Evolutionary conservation across 2,113 vertebrate genomes (phyloP), one percentile per base, ranked within the genome.

Genomic region (Nycticorax nycticorax): DNA sequence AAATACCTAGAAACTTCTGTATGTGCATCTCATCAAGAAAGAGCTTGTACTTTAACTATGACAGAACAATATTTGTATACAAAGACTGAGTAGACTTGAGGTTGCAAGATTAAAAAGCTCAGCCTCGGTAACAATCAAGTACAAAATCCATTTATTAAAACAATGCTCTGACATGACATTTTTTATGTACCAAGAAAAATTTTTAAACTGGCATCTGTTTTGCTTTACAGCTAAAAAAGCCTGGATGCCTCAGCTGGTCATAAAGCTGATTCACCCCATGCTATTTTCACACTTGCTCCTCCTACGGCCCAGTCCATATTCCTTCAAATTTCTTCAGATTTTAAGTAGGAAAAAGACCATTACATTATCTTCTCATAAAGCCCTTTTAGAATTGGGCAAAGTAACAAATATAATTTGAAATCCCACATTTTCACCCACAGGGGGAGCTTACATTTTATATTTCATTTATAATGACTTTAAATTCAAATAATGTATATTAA

Each of bases 391-490:
- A 69, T 2, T 66, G 17, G n/a, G n/a, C 0, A 1, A 76, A 85
- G 21, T 26, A 88, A 41, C 17, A 84, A 74, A 9, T 11, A 50
- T 3, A 0, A 74, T 71, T 67, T 93, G 63, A 91, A 92, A 89
- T 81, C 41, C n/a, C 47, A 50, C 22, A 41, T 74, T 91, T 69
- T 77, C 52, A 86, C 86, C 91, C 89, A 89, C 59, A 96, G 94
- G 68, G 93, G 95, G 93, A 86, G 80, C 89, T 83, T 96, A 79
- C 6, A 91, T 91, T 93, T 96, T 91, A 10, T 23, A 32, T 77
- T 91, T 88, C 9, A 62, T 28, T 79, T 60, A 52, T 9, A 57
- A 85, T 16, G 0, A 79, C 33, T 85, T 88, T 32, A 55, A 59
- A 91, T 67, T 43, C 4, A 91, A 88, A n/a, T 28, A 50, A 50